These are phyloP conservation scores for Sebastes melanostomus DNA, from an alignment of 2,797 vertebrate genomes.

Conservation along the genomic window DNA sequence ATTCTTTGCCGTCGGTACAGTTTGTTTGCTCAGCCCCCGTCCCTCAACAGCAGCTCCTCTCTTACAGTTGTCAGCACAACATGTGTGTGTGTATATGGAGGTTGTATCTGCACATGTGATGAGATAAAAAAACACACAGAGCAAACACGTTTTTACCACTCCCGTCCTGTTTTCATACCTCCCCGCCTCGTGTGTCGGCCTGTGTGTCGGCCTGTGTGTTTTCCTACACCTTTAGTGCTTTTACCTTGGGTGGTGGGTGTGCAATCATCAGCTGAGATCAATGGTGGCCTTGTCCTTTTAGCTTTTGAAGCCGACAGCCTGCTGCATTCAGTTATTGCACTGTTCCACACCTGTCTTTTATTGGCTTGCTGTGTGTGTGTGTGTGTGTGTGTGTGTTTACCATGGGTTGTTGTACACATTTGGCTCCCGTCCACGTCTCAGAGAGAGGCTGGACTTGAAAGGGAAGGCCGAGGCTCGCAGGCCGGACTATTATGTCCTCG, in stretches of 20 bases:
- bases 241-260: slow-evolving; percentile 42
- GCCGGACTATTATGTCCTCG: slow-evolving; percentile 63
- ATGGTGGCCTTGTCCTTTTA: slow-evolving; percentile 60
- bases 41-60: slow-evolving; percentile 27
- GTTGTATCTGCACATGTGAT: slow-evolving; percentile 7
- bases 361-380: slow-evolving; percentile 47
- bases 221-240: slow-evolving; percentile 32
- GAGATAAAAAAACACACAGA: slow-evolving; percentile 8
- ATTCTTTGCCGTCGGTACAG: slow-evolving; percentile 14
- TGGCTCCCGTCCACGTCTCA: slow-evolving; percentile 37
- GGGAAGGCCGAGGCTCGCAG: slow-evolving; percentile 32
- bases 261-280: slow-evolving; percentile 61
- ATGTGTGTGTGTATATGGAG: not conserved
- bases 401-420: slow-evolving; percentile 42
- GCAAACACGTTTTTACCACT: slow-evolving; percentile 42
- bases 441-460: slow-evolving; percentile 64
- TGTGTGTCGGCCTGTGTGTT: slow-evolving; percentile 36
- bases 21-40: slow-evolving; percentile 40
- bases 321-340: slow-evolving; percentile 63
- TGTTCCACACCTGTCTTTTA: slow-evolving; percentile 71
- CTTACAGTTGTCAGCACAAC: slow-evolving; percentile 16
- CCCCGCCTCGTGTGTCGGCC: not conserved
- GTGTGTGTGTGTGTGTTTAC: slow-evolving; percentile 28
- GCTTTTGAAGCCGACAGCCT: slow-evolving; percentile 49
- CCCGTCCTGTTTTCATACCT: slow-evolving; percentile 28